A percentile compares a stretch with the other conserved stretches of the same genome.
phyloP scores from a whole-genome alignment of 2,113 vertebrate species.

The Glaucomys volans region DNA sequence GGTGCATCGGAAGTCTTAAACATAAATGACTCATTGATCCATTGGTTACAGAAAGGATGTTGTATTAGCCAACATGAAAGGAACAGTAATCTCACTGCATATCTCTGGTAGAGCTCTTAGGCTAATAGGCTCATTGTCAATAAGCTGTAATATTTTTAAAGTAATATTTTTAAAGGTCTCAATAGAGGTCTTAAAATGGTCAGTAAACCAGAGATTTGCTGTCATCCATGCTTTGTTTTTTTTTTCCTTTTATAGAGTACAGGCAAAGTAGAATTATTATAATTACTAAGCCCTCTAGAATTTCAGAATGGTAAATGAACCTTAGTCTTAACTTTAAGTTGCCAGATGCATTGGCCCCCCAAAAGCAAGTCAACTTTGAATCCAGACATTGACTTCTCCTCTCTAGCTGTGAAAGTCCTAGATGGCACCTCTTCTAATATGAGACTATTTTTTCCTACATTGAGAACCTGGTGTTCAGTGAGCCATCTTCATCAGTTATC shows the following conservation, averaged over 20 bases:
- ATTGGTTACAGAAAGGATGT: neutral
- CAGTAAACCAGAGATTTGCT: neutral
- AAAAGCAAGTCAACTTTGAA: neutral
- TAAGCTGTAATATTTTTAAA: neutral
- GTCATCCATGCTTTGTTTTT: neutral
- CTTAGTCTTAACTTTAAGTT: neutral
- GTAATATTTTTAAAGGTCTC: neutral
- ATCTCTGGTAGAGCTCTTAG: neutral
- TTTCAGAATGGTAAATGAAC: neutral
- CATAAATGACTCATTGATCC: neutral
- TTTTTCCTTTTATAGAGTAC: neutral
- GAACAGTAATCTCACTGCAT: neutral
- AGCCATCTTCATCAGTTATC: neutral
- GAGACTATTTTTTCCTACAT: neutral
- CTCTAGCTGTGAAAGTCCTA: too few relatives aligned
- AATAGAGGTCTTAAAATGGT: neutral
- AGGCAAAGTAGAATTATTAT: neutral
- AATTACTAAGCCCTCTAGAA: neutral
- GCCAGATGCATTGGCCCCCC: neutral
- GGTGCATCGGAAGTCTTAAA: neutral
- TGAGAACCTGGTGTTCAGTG: neutral
- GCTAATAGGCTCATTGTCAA: neutral
- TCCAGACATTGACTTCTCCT: too few relatives aligned
- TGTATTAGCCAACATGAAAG: neutral
- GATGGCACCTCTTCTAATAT: neutral